Evolutionary conservation across 2,113 vertebrate genomes (phyloP).

Genomic region (Paedocypris sp.): DNA sequence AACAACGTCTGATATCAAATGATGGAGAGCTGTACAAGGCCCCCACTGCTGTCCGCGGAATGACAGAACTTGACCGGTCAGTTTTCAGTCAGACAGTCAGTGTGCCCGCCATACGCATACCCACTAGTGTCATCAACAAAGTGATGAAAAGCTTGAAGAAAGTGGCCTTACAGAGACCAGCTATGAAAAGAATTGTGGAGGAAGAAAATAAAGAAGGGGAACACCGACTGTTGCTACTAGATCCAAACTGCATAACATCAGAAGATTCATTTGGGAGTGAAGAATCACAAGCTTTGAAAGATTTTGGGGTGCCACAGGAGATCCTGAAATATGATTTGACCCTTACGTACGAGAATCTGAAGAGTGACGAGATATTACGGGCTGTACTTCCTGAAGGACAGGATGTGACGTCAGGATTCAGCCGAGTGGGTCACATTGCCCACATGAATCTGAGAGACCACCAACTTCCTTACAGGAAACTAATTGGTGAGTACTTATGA

Average conservation of each 20-base stretch:
- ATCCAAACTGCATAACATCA: conserved; percentile 65
- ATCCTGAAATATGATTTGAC: conserved; percentile 62
- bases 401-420: conserved; percentile 85
- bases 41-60: conserved; percentile 73
- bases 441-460: conserved; percentile 93
- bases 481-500: conserved; percentile 86
- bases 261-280: conserved; percentile 58
- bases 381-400: conserved; percentile 85
- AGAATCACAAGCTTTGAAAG: conserved; percentile 61
- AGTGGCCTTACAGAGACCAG: conserved; percentile 67
- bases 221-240: conserved; percentile 68
- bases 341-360: conserved; percentile 85
- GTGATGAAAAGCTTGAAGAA: conserved; percentile 71
- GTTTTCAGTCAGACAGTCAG: conserved; percentile 75
- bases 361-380: conserved; percentile 80
- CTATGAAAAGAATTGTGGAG: conserved; percentile 76
- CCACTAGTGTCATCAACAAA: conserved; percentile 60
- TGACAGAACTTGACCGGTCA: conserved; percentile 75
- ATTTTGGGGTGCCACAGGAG: conserved; percentile 58
- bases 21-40: conserved; percentile 64
- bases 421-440: conserved; percentile 87
- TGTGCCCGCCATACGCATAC: conserved; percentile 76
- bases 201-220: conserved; percentile 55
- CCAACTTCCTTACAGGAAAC: conserved; percentile 77
- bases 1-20: conserved; percentile 42